Evolutionary conservation across 2,888 invertebrate genomes (phyloP).

Genomic region (Synanthedon tipuliformis): DNA sequence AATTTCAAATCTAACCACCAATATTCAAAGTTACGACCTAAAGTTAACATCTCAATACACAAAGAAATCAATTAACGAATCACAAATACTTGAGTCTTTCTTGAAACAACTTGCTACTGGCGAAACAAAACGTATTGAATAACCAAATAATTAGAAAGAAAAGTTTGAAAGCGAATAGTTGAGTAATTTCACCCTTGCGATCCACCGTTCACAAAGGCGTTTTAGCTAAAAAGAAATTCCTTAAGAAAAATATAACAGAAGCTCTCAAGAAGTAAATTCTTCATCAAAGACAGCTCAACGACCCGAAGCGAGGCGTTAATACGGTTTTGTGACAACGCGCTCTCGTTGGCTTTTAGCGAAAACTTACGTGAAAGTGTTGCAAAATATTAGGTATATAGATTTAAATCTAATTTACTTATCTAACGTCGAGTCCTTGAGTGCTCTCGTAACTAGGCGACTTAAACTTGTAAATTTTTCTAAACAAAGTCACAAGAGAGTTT

Average conservation of each 20-base stretch:
- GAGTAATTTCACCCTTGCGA: too few species aligned
- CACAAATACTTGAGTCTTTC: too few species aligned
- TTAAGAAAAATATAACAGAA: constrained; percentile 47
- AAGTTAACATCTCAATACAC: too few species aligned
- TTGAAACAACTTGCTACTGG: too few species aligned
- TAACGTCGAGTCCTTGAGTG: too few species aligned
- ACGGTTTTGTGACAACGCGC: constrained; percentile 42
- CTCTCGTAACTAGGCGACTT: too few species aligned
- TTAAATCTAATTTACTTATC: neutral
- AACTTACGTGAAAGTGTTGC: constrained; percentile 20
- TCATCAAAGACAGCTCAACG: constrained; percentile 55
- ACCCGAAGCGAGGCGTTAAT: constrained; percentile 28
- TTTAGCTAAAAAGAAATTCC: constrained; percentile 38
- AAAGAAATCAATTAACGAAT: too few species aligned
- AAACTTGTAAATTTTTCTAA: too few species aligned
- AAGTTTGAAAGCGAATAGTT: too few species aligned
- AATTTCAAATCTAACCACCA: too few species aligned
- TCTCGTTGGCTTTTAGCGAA: neutral
- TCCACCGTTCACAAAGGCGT: constrained; percentile 7
- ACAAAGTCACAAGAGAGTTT: too few species aligned
- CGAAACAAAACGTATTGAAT: neutral
- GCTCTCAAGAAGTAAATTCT: constrained; percentile 59
- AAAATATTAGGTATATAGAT: constrained; percentile 3
- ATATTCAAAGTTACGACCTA: too few species aligned
- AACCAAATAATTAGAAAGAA: neutral